Base-by-base conservation (phyloP, 2,797 vertebrate genomes). In the Pachyuromys duprasi region DNA sequence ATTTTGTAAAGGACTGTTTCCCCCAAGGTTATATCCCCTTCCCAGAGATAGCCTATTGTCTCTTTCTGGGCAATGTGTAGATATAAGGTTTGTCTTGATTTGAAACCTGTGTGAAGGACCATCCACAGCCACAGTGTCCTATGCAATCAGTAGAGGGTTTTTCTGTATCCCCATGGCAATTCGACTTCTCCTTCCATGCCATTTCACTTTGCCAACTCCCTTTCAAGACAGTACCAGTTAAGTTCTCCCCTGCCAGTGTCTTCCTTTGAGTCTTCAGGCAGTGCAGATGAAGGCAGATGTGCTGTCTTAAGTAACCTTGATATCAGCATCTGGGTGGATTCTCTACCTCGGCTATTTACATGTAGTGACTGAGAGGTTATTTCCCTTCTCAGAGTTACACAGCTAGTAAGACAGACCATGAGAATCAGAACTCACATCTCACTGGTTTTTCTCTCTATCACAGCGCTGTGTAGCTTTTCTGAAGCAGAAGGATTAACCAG, bases 401-500 rank as follows among this genome's bases (percentile, higher is more conserved):
- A 72, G 8, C 33, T 67, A 39, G 14, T 63, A 36, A 96, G 17
- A 7, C 49, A 55, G 15, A 74, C 36, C 33, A 20, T 39, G 36
- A 89, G 63, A 63, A 65, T 87, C 49, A 84, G 90, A 96, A 76
- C 72, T 55, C 31, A 0, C n/a, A 28, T 92, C 89, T 94, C 69
- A 5, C 78, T 67, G 53, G 11, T 36, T 97, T 63, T 92, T 96
- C 82, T 81, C 75, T 84, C 93, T 67, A 76, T 92, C 4, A 31
- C 79, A 91, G 65, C 17, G 53, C 82, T 39, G 45, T 78, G 26
- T 60, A 92, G 89, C 87, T 83, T 93, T 94, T 72, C 53, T 42
- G 18, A 93, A 94, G 93, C 33, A 95, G 36, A 72, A 39, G 82
- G 82, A 96, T 97, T 97, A 96, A 95, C 69, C 93, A 93, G n/a